These are phyloP conservation scores for Mya arenaria DNA, from an alignment of 1,140 invertebrate genomes.

Conservation along the genomic window DNA sequence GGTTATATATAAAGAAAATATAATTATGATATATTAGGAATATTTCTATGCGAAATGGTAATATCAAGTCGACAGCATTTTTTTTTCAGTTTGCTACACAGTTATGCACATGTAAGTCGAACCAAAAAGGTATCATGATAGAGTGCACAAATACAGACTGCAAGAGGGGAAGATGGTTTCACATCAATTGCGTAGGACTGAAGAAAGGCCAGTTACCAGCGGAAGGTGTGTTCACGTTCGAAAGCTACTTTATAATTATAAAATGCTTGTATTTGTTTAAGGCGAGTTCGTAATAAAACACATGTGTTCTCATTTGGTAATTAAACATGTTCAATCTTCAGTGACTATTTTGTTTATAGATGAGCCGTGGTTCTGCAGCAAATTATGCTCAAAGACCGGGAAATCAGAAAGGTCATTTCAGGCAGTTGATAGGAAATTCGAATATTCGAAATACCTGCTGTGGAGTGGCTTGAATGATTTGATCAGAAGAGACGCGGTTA, in stretches of 20 bases:
- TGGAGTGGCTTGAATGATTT: constrained; percentile 14
- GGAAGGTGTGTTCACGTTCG: too few species aligned
- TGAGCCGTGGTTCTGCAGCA: not conserved
- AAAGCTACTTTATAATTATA: too few species aligned
- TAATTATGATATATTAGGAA: not conserved
- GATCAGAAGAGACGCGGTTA: not conserved
- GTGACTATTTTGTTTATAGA: too few species aligned
- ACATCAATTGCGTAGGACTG: too few species aligned
- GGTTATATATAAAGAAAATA: not conserved
- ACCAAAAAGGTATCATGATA: too few species aligned
- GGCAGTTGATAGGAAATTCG: constrained; percentile 4
- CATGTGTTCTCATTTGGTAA: not conserved
- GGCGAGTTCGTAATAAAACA: not conserved
- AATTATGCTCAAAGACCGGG: not conserved
- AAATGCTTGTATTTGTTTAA: too few species aligned
- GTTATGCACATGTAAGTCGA: too few species aligned
- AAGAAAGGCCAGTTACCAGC: too few species aligned
- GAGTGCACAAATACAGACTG: too few species aligned
- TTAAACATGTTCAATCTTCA: not conserved
- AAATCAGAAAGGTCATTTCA: not conserved
- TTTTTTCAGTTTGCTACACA: too few species aligned
- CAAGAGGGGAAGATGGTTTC: too few species aligned
- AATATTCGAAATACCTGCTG: not conserved
- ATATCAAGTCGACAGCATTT: not conserved
- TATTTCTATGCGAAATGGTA: not conserved